Percentiles rank a stretch among this genome's conserved stretches.
Conservation (phyloP, 2,888 invertebrate species). For the Polymixis lichenea region DNA sequence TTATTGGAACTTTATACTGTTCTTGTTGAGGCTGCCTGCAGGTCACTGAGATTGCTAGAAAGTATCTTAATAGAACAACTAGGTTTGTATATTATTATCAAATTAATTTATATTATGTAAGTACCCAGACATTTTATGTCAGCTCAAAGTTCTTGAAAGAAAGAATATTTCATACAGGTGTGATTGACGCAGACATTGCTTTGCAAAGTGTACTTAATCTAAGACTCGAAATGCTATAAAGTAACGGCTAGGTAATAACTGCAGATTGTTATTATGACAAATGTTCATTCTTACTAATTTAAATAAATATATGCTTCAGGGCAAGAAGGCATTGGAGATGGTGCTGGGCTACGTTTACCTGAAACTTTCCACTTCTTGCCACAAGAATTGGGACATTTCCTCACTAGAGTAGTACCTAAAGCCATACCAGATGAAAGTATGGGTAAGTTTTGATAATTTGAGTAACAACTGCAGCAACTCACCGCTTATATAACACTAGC, state of each 20-base stretch:
- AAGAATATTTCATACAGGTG: neutral
- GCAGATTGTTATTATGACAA: neutral
- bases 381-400: slow-evolving; percentile 93
- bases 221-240: neutral
- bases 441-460: slow-evolving; percentile 86
- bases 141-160: neutral
- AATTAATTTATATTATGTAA: neutral
- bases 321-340: slow-evolving; percentile 89
- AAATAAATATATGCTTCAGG: slow-evolving; percentile 69
- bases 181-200: neutral
- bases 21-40: slow-evolving; percentile 93
- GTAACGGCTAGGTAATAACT: neutral
- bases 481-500: neutral
- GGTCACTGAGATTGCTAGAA: slow-evolving; percentile 92
- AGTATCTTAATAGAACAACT: slow-evolving; percentile 91
- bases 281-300: neutral
- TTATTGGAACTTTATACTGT: slow-evolving; percentile 93
- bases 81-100: slow-evolving; percentile 73
- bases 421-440: slow-evolving; percentile 92
- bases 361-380: slow-evolving; percentile 94
- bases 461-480: neutral
- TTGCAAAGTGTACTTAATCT: neutral
- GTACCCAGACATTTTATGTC: neutral
- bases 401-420: slow-evolving; percentile 93
- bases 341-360: slow-evolving; percentile 90